These are phyloP conservation scores for Drosophila subobscura DNA, from an alignment of 1,140 invertebrate genomes.

Conservation along the genomic window DNA sequence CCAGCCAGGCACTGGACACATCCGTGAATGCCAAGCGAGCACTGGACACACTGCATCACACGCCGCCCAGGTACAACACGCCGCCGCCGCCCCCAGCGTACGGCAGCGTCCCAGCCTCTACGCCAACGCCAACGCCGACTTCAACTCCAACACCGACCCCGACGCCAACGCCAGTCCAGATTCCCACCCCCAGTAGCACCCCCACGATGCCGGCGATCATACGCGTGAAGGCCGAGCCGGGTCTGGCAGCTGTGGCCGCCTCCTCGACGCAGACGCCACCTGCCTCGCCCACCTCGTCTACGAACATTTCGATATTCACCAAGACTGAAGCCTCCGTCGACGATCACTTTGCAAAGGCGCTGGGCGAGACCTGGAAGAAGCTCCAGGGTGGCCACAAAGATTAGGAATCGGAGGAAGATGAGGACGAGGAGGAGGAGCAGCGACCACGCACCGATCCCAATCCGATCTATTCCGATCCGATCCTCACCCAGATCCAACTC, in stretches of 20 bases:
- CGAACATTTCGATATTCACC: slow-evolving; percentile 73
- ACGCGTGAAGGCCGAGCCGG: slow-evolving; percentile 78
- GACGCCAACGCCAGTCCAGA: slow-evolving; percentile 17
- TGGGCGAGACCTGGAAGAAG: slow-evolving; percentile 96
- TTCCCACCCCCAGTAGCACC: slow-evolving; percentile 39
- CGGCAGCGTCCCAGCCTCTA: slow-evolving; percentile 30
- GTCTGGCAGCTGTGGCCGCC: slow-evolving; percentile 58
- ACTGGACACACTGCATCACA: slow-evolving; percentile 65
- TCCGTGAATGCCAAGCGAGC: slow-evolving; percentile 47
- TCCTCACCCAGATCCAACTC: slow-evolving; percentile 46
- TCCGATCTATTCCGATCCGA: background rate
- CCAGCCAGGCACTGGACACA: slow-evolving; percentile 46
- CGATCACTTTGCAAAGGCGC: slow-evolving; percentile 97
- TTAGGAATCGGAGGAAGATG: background rate
- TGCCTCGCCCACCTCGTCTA: slow-evolving; percentile 71
- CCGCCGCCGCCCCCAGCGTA: slow-evolving; percentile 65
- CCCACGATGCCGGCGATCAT: slow-evolving; percentile 73
- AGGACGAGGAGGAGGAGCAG: background rate
- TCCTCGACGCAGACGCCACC: slow-evolving; percentile 68
- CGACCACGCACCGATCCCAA: background rate
- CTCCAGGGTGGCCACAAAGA: slow-evolving; percentile 87
- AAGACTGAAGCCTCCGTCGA: slow-evolving; percentile 90
- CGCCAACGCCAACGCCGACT: slow-evolving; percentile 24
- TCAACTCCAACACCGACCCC: slow-evolving; percentile 27
- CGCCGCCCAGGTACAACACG: slow-evolving; percentile 70